Percentiles rank a stretch among this genome's conserved stretches.
Conservation (phyloP, 2,797 vertebrate species). For the Gallinago nigripennis region DNA sequence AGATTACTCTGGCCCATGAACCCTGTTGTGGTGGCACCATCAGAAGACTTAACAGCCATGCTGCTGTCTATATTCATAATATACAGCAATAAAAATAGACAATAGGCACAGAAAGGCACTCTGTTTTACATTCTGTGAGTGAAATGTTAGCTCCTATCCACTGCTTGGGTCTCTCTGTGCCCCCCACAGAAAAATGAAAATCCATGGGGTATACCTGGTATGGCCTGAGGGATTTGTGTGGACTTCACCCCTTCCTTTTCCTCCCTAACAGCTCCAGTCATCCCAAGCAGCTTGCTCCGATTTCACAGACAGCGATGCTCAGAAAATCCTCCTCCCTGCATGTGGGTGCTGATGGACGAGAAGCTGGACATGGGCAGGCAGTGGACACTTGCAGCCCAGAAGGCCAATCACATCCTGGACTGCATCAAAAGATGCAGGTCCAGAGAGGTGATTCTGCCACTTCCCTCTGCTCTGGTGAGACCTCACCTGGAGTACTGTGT, state of each 20-base stretch:
- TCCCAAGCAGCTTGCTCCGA: background rate
- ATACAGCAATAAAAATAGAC: background rate
- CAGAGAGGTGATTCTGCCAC: too few relatives aligned
- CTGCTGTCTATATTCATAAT: background rate
- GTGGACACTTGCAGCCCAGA: too few relatives aligned
- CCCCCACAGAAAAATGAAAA: background rate
- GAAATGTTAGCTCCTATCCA: background rate
- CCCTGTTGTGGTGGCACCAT: background rate
- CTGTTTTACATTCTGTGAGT: background rate
- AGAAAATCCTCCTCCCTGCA: background rate
- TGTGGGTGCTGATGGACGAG: too few relatives aligned
- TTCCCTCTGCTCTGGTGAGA: too few relatives aligned
- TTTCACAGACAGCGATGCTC: background rate
- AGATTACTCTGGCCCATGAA: background rate
- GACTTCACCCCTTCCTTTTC: background rate
- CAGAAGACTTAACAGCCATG: background rate
- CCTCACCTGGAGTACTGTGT: too few relatives aligned
- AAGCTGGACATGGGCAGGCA: too few relatives aligned
- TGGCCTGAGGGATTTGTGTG: background rate
- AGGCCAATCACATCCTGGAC: too few relatives aligned
- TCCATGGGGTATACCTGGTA: background rate
- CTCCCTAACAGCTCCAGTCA: background rate
- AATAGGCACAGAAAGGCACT: background rate
- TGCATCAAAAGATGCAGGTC: too few relatives aligned
- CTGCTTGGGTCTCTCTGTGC: background rate